These are phyloP conservation scores for Lineus longissimus DNA, from an alignment of 1,140 invertebrate species.

Conservation along the genomic window DNA sequence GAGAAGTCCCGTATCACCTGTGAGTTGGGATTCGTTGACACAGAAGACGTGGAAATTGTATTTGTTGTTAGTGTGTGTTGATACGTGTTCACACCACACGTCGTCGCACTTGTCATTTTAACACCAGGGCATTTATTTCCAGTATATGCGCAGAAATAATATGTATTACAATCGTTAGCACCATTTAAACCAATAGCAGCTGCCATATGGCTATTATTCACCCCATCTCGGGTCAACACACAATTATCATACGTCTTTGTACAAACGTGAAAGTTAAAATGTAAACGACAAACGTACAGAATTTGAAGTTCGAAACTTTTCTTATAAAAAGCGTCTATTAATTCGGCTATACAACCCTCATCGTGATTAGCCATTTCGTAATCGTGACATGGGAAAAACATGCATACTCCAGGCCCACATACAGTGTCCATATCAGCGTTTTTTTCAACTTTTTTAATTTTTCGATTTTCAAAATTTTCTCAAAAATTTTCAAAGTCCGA, in stretches of 20 bases:
- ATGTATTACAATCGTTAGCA: background rate
- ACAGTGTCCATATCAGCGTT: background rate
- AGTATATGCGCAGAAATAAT: background rate
- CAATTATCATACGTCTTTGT: background rate
- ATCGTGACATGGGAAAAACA: background rate
- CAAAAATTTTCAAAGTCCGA: background rate
- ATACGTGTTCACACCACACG: too few species aligned
- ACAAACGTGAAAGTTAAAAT: slow-evolving; percentile 1
- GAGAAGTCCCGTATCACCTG: background rate
- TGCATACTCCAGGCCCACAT: background rate
- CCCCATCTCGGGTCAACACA: background rate
- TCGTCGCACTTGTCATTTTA: background rate
- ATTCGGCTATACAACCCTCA: background rate
- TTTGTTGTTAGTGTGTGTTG: background rate
- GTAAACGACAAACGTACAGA: background rate
- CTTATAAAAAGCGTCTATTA: background rate
- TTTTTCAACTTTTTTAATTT: background rate
- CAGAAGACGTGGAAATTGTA: background rate
- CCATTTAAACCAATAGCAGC: background rate
- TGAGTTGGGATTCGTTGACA: background rate
- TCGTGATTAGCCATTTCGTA: background rate
- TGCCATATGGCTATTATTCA: background rate
- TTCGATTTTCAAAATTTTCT: background rate
- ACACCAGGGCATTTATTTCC: background rate
- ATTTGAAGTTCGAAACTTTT: background rate